phyloP scores from a whole-genome alignment of 2,797 vertebrate species.

The Onychomys leucogaster region DNA sequence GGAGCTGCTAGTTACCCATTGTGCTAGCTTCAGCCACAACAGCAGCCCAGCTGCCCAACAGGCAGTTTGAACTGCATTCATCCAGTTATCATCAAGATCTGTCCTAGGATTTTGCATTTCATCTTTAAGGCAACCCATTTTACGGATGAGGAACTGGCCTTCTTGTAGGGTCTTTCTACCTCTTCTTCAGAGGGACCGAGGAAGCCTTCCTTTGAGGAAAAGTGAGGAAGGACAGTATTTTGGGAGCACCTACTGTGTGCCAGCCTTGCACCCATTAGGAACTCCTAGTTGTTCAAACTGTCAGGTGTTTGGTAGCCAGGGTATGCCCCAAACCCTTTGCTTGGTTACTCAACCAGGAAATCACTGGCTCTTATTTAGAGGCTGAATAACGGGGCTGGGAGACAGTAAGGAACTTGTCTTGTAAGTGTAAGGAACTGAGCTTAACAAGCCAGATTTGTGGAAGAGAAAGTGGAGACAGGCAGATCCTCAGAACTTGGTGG shows the following conservation, averaged over 20 bases:
- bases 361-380: not conserved
- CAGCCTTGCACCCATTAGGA: not conserved
- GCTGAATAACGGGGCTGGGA: not conserved
- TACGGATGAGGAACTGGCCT: constrained; percentile 23
- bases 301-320: not conserved
- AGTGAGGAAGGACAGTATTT: not conserved
- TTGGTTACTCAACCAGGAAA: not conserved
- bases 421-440: not conserved
- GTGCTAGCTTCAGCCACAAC: not conserved
- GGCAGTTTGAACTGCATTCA: not conserved
- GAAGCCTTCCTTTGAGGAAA: not conserved
- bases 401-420: not conserved
- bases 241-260: not conserved
- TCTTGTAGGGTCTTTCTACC: not conserved
- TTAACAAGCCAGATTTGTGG: not conserved
- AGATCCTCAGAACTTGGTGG: not conserved
- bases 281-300: not conserved
- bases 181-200: not conserved
- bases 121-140: not conserved
- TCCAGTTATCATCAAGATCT: not conserved
- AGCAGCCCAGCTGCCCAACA: not conserved
- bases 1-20: not conserved
- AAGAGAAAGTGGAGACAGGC: not conserved
- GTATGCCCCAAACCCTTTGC: not conserved
- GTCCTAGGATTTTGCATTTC: not conserved